Evolutionary conservation across 2,113 vertebrate species (phyloP).

Genomic region (Acinonyx jubatus): DNA sequence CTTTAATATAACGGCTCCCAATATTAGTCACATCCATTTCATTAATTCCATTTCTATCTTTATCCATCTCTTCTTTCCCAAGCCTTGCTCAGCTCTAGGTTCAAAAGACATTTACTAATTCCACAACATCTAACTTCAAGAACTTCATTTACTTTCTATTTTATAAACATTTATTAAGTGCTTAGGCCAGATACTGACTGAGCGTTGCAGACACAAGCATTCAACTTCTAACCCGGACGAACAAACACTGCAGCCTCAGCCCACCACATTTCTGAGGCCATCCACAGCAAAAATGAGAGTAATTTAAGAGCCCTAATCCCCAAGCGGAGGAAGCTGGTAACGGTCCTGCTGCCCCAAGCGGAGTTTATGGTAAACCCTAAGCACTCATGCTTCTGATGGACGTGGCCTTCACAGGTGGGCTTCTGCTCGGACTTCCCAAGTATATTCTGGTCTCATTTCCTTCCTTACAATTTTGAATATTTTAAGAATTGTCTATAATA

Average conservation of each 20-base stretch:
- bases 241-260: neutral
- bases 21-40: neutral
- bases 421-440: neutral
- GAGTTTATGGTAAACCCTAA: neutral
- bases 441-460: neutral
- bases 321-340: neutral
- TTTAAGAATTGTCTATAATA: neutral
- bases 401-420: neutral
- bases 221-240: neutral
- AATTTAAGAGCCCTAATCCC: neutral
- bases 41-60: neutral
- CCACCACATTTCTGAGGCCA: neutral
- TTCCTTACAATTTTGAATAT: neutral
- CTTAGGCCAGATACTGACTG: neutral
- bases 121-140: neutral
- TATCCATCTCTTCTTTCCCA: neutral
- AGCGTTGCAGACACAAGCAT: neutral
- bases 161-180: neutral
- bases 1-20: neutral
- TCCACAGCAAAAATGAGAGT: neutral
- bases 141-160: neutral
- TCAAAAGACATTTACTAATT: neutral
- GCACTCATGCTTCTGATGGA: neutral
- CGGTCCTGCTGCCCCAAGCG: neutral
- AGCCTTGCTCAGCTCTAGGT: neutral